These are phyloP conservation scores for Stigmatopora argus DNA, from an alignment of 2,113 vertebrate species.

Conservation along the genomic window DNA sequence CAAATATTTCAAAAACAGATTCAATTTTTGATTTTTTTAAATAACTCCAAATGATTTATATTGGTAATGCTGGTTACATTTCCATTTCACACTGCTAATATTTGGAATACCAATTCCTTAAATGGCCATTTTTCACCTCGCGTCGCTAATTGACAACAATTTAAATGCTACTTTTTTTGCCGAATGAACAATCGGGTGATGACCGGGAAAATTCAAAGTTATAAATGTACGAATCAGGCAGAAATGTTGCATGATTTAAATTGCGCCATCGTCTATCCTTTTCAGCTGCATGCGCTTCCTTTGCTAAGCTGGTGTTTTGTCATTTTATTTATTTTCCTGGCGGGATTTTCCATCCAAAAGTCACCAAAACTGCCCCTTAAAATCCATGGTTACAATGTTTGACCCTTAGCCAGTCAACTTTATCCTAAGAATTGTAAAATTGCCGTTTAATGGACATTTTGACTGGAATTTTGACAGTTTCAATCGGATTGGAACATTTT, in stretches of 20 bases:
- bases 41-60: too few relatives aligned
- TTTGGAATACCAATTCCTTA: background rate
- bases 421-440: background rate
- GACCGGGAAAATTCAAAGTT: background rate
- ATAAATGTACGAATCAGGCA: background rate
- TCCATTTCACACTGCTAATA: background rate
- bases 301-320: background rate
- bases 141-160: background rate
- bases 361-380: background rate
- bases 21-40: too few relatives aligned
- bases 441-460: background rate
- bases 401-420: too few relatives aligned
- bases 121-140: background rate
- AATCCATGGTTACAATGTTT: background rate
- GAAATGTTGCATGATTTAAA: background rate
- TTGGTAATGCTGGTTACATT: background rate
- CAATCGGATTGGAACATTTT: background rate
- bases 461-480: background rate
- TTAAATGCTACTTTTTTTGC: background rate
- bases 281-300: too few relatives aligned
- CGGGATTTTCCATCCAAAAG: background rate
- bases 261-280: background rate
- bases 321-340: background rate
- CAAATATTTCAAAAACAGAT: too few relatives aligned
- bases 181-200: background rate